Conservation (phyloP, 2,113 vertebrate species). For the Syrrhaptes paradoxus region DNA sequence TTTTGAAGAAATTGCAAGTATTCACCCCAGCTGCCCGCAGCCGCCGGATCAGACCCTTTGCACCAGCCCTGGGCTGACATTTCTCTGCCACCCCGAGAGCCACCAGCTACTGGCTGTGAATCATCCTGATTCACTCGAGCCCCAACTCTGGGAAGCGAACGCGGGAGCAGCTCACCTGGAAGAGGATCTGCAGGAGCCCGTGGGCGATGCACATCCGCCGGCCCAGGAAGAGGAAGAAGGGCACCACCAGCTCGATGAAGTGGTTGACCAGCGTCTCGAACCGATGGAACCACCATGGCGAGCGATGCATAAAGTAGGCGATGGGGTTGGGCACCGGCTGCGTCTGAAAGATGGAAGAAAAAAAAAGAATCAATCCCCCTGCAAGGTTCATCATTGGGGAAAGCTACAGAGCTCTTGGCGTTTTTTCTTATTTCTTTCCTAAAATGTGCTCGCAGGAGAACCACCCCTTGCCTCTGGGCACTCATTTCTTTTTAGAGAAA, state of each 20-base stretch:
- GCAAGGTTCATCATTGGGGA: rapidly evolving
- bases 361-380: not conserved
- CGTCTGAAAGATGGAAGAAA: conserved; percentile 72
- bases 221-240: conserved; percentile 88
- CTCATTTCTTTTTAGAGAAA: not conserved
- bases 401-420: not conserved
- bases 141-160: not conserved
- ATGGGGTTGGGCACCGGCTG: conserved; percentile 92
- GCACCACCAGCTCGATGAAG: conserved; percentile 88
- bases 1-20: not conserved
- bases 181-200: conserved; percentile 87
- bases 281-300: conserved; percentile 90
- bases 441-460: not conserved
- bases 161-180: conserved; percentile 82
- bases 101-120: not conserved
- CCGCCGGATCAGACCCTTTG: not conserved
- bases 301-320: conserved; percentile 90
- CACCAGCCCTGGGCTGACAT: not conserved
- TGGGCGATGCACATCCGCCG: conserved; percentile 83
- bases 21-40: not conserved
- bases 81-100: not conserved
- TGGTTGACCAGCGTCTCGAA: conserved; percentile 88
- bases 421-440: not conserved
- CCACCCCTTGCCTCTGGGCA: not conserved
- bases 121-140: not conserved